Evolutionary conservation across 2,888 invertebrate genomes (phyloP).

Genomic region (Busseola fusca): DNA sequence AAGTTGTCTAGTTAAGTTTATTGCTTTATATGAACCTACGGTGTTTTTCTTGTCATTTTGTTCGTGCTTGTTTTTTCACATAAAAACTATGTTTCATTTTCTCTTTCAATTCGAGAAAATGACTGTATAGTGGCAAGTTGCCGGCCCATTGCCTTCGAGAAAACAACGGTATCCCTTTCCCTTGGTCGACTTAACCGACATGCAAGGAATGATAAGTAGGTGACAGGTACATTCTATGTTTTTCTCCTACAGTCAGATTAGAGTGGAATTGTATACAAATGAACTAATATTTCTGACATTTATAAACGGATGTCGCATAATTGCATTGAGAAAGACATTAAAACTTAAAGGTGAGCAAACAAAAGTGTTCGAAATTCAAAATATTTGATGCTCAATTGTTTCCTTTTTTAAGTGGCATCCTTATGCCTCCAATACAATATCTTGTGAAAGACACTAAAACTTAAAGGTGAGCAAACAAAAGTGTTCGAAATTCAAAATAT

Average conservation of each 20-base stretch:
- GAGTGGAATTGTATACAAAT: constrained; percentile 13
- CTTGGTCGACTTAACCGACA: constrained; percentile 46
- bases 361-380: constrained; percentile 17
- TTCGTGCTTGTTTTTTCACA: not conserved
- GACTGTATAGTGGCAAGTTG: constrained; percentile 11
- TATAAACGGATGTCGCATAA: not conserved
- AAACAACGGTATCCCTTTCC: constrained; percentile 53
- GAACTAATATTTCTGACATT: constrained; percentile 13
- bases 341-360: not conserved
- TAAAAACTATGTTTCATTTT: constrained; percentile 7
- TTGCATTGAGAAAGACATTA: not conserved
- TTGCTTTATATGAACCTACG: not conserved
- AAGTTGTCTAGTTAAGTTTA: not conserved
- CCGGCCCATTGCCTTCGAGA: constrained; percentile 42
- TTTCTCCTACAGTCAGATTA: constrained; percentile 10
- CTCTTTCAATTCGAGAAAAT: constrained; percentile 35
- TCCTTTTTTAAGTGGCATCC: not conserved
- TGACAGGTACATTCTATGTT: constrained; percentile 36
- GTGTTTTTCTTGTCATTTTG: not conserved
- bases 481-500: constrained; percentile 20
- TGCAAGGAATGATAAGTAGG: constrained; percentile 45
- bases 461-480: not conserved
- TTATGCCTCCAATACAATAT: not conserved
- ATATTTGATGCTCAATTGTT: not conserved
- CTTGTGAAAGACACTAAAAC: not conserved